Evolutionary conservation across 2,888 invertebrate species (phyloP).

Genomic region (Trypoxylon attenuatum): DNA sequence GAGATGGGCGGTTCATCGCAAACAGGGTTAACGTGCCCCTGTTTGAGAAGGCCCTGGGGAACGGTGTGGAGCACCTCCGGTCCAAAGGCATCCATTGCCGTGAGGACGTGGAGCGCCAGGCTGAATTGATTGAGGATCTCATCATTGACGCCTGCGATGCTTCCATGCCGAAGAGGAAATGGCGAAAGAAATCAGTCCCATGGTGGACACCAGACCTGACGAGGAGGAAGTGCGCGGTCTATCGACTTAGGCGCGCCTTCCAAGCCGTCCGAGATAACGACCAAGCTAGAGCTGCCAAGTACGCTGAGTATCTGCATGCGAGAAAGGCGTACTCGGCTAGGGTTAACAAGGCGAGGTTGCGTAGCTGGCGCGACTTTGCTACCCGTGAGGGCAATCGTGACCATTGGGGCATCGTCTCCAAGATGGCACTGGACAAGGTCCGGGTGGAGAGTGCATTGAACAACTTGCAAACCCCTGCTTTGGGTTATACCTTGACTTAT

Average conservation of each 20-base stretch:
- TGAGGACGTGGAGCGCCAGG: neutral
- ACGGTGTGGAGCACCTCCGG: too few species aligned
- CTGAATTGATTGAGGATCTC: neutral
- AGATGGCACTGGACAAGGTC: neutral
- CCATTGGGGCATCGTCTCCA: neutral
- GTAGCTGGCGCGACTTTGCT: too few species aligned
- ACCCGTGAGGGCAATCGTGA: neutral
- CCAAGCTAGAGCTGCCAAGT: neutral
- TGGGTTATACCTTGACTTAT: neutral
- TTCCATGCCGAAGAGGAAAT: neutral
- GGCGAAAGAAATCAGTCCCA: neutral
- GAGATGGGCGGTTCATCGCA: too few species aligned
- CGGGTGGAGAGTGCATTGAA: neutral
- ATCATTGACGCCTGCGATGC: neutral
- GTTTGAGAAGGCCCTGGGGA: too few species aligned
- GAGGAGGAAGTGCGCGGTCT: neutral
- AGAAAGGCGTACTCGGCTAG: neutral
- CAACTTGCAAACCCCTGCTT: neutral
- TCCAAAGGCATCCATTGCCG: neutral
- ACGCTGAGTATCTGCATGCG: neutral
- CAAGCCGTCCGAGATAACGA: neutral
- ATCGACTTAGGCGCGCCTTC: neutral
- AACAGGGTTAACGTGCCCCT: too few species aligned
- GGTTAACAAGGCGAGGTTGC: neutral
- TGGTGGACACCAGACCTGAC: slow-evolving; percentile 14